phyloP scores from a whole-genome alignment of 2,888 invertebrate genomes.

The Eupithecia inturbata region DNA sequence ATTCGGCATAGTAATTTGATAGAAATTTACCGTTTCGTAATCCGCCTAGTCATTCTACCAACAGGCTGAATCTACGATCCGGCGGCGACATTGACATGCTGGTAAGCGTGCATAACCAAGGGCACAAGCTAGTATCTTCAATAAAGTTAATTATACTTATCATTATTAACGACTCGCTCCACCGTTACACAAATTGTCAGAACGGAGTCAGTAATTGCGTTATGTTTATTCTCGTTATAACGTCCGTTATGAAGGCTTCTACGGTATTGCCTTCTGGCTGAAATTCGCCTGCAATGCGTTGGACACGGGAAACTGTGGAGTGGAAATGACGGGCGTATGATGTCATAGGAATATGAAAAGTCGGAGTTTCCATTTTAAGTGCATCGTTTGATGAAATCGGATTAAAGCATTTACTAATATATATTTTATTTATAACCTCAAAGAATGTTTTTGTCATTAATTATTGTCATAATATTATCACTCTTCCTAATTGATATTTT shows the following conservation, averaged over 20 bases:
- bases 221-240: constrained; percentile 37
- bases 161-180: background rate
- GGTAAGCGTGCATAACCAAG: background rate
- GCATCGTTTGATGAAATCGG: no score
- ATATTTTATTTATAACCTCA: no score
- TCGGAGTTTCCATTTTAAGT: background rate
- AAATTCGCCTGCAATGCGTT: constrained; percentile 49
- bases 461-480: no score
- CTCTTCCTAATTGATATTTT: no score
- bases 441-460: no score
- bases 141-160: background rate
- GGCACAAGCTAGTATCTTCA: background rate
- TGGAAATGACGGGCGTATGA: background rate
- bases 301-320: constrained; percentile 36
- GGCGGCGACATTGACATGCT: background rate
- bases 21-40: no score
- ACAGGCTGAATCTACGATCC: no score
- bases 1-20: no score
- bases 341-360: background rate
- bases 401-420: no score
- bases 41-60: no score
- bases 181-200: constrained; percentile 12
- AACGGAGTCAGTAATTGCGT: constrained; percentile 26
- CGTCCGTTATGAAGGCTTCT: constrained; percentile 38
- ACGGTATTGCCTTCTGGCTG: constrained; percentile 38